phyloP scores from a whole-genome alignment of 1,140 invertebrate species.

The Probaryconus sp. region DNA sequence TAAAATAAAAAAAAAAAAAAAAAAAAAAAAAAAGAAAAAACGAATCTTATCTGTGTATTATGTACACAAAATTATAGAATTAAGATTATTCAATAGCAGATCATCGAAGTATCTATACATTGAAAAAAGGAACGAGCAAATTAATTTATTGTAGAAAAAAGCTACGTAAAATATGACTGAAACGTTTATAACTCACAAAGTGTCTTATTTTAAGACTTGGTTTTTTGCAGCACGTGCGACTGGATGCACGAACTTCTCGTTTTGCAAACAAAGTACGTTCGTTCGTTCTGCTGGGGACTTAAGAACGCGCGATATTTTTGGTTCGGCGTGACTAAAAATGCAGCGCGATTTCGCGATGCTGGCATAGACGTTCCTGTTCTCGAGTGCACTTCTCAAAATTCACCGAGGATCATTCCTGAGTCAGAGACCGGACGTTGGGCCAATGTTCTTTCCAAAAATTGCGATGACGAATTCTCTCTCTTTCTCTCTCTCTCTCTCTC shows the following conservation, averaged over 20 bases:
- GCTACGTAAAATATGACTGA: no score
- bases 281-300: constrained; percentile 23
- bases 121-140: no score
- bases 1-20: no score
- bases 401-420: constrained; percentile 74
- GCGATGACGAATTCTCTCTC: constrained; percentile 73
- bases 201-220: background rate
- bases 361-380: constrained; percentile 56
- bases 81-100: no score
- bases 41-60: no score
- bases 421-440: constrained; percentile 72
- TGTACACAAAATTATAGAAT: no score
- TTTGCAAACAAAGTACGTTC: constrained; percentile 41
- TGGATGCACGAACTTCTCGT: background rate
- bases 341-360: constrained; percentile 64
- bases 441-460: constrained; percentile 74
- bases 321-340: constrained; percentile 69
- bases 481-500: no score
- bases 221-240: constrained; percentile 1
- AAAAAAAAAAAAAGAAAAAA: no score
- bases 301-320: constrained; percentile 67
- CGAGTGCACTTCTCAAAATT: constrained; percentile 69
- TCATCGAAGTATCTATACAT: no score
- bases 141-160: no score
- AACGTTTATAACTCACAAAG: constrained; percentile 2